Evolutionary conservation across 2,797 vertebrate species (phyloP).

Genomic region (Lithobates pipiens): DNA sequence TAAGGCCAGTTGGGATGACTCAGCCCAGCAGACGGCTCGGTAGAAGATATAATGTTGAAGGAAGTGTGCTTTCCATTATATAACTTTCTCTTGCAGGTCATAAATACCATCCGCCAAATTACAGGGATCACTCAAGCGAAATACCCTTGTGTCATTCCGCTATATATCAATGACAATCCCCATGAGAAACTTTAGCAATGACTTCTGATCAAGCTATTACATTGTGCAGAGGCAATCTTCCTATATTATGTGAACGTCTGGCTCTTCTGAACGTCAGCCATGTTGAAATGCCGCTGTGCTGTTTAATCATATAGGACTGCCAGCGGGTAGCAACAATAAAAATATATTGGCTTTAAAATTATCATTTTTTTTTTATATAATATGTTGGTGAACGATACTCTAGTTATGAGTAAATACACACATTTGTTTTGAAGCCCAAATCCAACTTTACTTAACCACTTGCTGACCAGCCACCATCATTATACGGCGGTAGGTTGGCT

Average conservation of each 20-base stretch:
- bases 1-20: background rate
- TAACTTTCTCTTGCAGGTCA: conserved; percentile 16
- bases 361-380: too few species aligned
- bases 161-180: conserved; percentile 20
- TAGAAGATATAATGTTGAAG: background rate
- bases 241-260: background rate
- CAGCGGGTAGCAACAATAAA: background rate
- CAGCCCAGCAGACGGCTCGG: background rate
- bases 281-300: background rate
- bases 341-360: too few species aligned
- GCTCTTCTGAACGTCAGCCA: background rate
- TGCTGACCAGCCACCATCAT: too few species aligned
- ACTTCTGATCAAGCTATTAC: conserved; percentile 11
- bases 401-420: too few species aligned
- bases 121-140: conserved; percentile 21
- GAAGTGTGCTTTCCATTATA: background rate
- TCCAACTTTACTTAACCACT: too few species aligned
- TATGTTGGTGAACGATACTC: too few species aligned
- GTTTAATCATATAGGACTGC: background rate
- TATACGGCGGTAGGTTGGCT: too few species aligned
- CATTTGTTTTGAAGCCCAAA: too few species aligned
- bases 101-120: conserved; percentile 27
- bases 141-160: conserved; percentile 16
- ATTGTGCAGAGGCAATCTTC: conserved; percentile 2
- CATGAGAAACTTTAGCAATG: conserved; percentile 5